Conservation (phyloP, 2,113 vertebrate genomes). For the Tricholaema leucomelas region DNA sequence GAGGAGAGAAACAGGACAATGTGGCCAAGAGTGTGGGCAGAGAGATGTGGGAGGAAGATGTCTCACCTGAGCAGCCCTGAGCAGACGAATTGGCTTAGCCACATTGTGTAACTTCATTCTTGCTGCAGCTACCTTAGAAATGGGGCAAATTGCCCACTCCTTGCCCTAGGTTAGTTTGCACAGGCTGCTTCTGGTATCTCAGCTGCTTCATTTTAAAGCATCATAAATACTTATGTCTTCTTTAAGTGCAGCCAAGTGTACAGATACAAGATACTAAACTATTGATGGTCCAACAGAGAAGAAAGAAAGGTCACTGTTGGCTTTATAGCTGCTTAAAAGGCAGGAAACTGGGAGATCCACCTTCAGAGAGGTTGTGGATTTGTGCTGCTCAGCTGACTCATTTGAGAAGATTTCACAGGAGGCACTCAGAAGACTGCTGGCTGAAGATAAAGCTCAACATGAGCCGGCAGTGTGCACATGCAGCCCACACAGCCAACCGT, state of each 20-base stretch:
- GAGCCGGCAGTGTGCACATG: too few relatives aligned
- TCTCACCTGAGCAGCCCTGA: background rate
- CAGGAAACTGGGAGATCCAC: background rate
- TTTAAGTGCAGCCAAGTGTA: background rate
- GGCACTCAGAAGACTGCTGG: background rate
- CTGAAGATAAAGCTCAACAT: too few relatives aligned
- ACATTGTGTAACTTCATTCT: background rate
- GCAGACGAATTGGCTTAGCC: background rate
- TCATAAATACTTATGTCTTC: background rate
- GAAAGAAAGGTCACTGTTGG: background rate
- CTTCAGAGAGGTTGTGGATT: background rate
- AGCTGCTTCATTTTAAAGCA: background rate
- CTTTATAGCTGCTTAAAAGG: background rate
- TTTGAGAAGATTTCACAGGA: background rate
- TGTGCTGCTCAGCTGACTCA: background rate
- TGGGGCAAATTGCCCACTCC: background rate
- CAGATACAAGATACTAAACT: background rate
- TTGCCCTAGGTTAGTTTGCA: background rate
- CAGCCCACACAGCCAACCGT: too few relatives aligned
- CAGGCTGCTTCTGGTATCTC: background rate
- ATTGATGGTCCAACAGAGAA: background rate
- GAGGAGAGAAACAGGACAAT: background rate
- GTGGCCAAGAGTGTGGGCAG: background rate
- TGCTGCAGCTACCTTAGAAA: background rate
- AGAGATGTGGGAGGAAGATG: background rate